Percentiles rank a stretch among this genome's conserved stretches.
Evolutionary conservation across 2,888 invertebrate genomes (phyloP).

Genomic region (Himalopsyche japonica): DNA sequence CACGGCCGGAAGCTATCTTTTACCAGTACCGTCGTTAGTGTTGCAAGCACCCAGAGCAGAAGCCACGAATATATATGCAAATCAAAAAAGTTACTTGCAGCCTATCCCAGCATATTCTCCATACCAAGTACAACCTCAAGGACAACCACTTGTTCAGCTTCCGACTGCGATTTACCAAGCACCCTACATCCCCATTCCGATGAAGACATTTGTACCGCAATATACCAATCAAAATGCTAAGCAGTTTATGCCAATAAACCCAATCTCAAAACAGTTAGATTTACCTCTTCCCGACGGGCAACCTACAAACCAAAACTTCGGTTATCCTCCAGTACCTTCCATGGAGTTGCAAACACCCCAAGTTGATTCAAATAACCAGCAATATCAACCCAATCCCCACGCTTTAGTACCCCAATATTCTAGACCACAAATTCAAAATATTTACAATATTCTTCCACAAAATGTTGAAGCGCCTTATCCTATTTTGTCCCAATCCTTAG

Average conservation of each 20-base stretch:
- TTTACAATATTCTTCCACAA: conserved; percentile 40
- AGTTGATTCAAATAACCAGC: conserved; percentile 50
- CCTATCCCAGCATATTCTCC: neutral
- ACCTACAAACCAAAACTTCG: neutral
- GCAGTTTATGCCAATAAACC: conserved; percentile 29
- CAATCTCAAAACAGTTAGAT: conserved; percentile 37
- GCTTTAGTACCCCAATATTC: conserved; percentile 21
- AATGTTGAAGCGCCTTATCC: conserved; percentile 47
- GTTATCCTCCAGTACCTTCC: conserved; percentile 49
- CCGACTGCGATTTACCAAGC: neutral
- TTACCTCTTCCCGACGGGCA: conserved; percentile 25
- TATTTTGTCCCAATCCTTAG: conserved; percentile 48
- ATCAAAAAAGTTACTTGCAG: neutral
- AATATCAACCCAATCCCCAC: conserved; percentile 46
- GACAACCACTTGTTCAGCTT: neutral
- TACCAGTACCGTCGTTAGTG: conserved; percentile 20
- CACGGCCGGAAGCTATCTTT: neutral
- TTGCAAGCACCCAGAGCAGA: conserved; percentile 32
- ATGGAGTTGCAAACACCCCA: conserved; percentile 54
- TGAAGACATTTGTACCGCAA: neutral
- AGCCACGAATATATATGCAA: conserved; percentile 17
- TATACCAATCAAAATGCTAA: conserved; percentile 6
- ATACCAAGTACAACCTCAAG: neutral
- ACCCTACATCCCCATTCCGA: neutral
- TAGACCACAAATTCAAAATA: conserved; percentile 25